phyloP scores from a whole-genome alignment of 1,140 invertebrate genomes.

The Drosophila teissieri region DNA sequence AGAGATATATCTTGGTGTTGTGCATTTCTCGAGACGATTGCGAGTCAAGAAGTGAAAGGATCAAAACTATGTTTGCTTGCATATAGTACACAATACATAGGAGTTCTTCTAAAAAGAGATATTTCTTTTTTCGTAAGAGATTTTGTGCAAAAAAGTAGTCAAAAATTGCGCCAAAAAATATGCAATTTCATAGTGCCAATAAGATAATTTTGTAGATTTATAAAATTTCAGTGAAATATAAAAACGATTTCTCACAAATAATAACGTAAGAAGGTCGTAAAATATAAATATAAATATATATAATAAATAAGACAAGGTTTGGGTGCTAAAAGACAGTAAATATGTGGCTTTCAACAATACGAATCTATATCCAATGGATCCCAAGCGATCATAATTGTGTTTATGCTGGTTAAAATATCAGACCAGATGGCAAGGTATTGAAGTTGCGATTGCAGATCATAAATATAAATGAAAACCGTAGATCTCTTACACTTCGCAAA shows the following conservation, averaged over 20 bases:
- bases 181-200: constrained; percentile 83
- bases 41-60: constrained; percentile 63
- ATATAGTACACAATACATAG: constrained; percentile 75
- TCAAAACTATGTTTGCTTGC: constrained; percentile 54
- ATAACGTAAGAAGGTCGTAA: constrained; percentile 8
- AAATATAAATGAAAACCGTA: neutral
- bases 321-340: neutral
- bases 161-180: constrained; percentile 84
- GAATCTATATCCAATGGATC: constrained; percentile 1
- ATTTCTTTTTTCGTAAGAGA: constrained; percentile 57
- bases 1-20: constrained; percentile 47
- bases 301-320: neutral
- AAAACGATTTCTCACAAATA: constrained; percentile 8
- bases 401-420: neutral
- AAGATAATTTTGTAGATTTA: constrained; percentile 47
- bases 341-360: neutral
- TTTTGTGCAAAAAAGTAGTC: constrained; percentile 81
- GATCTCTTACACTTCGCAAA: neutral
- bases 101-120: constrained; percentile 70
- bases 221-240: constrained; percentile 30
- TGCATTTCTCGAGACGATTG: constrained; percentile 45
- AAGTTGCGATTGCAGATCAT: neutral
- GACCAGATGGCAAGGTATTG: neutral
- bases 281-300: neutral
- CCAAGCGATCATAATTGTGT: neutral